A percentile compares a stretch with the other conserved stretches of the same genome.
phyloP scores from a whole-genome alignment of 2,113 vertebrate genomes.

The Romanogobio albipinnatus region DNA sequence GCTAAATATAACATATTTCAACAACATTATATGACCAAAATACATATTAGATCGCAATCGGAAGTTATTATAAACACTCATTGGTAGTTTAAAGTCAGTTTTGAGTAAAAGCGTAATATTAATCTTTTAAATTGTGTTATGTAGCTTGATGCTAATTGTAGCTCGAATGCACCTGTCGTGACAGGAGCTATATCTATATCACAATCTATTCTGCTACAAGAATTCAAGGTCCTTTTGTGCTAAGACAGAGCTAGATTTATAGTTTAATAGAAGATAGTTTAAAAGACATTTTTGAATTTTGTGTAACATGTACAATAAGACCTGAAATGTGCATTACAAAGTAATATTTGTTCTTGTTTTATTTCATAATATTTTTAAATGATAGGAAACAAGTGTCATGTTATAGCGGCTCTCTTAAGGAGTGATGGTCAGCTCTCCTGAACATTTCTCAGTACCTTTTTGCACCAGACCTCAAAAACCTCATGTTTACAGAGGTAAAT shows the following conservation, averaged over 20 bases:
- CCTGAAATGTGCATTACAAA: background rate
- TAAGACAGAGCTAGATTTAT: background rate
- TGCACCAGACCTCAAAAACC: background rate
- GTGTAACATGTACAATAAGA: background rate
- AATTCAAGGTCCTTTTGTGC: background rate
- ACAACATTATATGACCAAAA: too few species aligned
- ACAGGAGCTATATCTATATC: too few species aligned
- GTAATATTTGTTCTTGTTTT: background rate
- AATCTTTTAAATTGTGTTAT: too few species aligned
- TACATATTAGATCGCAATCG: too few species aligned
- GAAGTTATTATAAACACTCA: too few species aligned
- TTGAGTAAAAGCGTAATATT: too few species aligned
- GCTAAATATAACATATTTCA: too few species aligned
- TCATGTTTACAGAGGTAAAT: slow-evolving; percentile 13
- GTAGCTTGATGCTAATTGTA: too few species aligned
- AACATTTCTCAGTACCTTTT: background rate
- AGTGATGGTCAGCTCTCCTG: background rate
- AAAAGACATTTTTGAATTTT: background rate
- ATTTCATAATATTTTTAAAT: background rate
- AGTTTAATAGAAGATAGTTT: background rate
- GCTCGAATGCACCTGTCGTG: too few species aligned
- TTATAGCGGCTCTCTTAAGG: background rate
- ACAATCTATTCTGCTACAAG: too few species aligned
- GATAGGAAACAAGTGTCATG: background rate
- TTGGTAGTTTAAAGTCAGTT: too few species aligned